These are phyloP conservation scores for Melanotaenia parkinsoni DNA, from an alignment of 2,797 vertebrate species.

Conservation along the genomic window DNA sequence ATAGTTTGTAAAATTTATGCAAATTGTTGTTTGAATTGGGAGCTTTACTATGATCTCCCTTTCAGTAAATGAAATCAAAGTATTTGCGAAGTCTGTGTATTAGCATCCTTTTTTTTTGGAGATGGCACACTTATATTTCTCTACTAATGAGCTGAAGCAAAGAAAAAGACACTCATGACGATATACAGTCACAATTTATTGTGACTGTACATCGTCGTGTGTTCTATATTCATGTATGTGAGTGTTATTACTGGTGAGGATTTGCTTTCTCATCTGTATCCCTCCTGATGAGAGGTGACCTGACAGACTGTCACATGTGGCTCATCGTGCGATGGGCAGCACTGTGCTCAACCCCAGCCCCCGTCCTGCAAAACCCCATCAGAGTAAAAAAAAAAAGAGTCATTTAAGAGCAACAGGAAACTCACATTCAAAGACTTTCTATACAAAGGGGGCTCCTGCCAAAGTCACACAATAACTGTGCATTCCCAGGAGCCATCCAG, in stretches of 20 bases:
- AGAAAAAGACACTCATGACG: neutral
- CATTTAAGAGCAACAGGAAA: constrained; percentile 44
- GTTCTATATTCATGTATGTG: constrained; percentile 10
- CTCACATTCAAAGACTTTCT: constrained; percentile 46
- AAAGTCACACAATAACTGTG: constrained; percentile 59
- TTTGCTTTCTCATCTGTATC: constrained; percentile 59
- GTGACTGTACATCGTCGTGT: neutral
- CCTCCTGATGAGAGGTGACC: constrained; percentile 75
- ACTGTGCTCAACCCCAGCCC: constrained; percentile 34
- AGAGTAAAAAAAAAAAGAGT: constrained; percentile 32
- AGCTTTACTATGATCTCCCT: no score
- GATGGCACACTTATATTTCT: constrained; percentile 13
- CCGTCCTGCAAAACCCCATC: constrained; percentile 50
- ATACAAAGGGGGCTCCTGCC: constrained; percentile 44
- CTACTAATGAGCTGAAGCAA: neutral
- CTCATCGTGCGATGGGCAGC: constrained; percentile 55
- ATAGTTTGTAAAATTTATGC: constrained; percentile 24
- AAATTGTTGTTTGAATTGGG: no score
- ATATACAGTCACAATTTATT: neutral
- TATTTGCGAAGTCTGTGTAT: constrained; percentile 39
- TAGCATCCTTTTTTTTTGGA: constrained; percentile 48
- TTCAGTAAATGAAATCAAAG: constrained; percentile 29
- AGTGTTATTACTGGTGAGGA: constrained; percentile 34
- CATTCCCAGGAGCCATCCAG: constrained; percentile 56
- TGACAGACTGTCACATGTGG: constrained; percentile 80